Percentiles rank a stretch among this genome's conserved stretches.
Evolutionary conservation across 1,140 invertebrate species (phyloP).

Genomic region (Onthophagus taurus): DNA sequence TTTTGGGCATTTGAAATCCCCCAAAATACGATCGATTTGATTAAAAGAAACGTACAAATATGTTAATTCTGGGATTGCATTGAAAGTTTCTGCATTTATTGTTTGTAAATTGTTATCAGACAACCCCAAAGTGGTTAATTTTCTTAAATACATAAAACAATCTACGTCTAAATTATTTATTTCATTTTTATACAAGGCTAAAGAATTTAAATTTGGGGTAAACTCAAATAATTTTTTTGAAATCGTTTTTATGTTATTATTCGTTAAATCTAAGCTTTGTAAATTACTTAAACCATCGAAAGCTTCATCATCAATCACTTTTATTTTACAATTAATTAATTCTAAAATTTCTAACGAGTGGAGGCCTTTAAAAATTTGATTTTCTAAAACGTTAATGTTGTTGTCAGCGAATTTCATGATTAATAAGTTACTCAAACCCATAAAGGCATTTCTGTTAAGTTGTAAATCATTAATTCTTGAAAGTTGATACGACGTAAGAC

Average conservation of each 20-base stretch:
- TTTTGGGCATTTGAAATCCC: conserved; percentile 7
- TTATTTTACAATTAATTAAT: conserved; percentile 17
- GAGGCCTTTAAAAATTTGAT: conserved; percentile 12
- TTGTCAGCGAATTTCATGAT: conserved; percentile 18
- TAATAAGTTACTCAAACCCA: conserved; percentile 9
- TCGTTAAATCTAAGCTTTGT: conserved; percentile 4
- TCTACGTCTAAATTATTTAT: conserved; percentile 13
- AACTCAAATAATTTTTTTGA: conserved; percentile 6
- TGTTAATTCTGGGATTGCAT: conserved; percentile 14
- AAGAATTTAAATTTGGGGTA: conserved; percentile 12
- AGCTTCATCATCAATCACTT: conserved; percentile 9
- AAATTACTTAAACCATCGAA: conserved; percentile 10
- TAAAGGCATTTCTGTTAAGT: conserved; percentile 11
- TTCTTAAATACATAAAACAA: conserved; percentile 10
- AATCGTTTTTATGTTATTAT: conserved; percentile 12
- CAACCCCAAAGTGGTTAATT: conserved; percentile 13
- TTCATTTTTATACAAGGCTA: conserved; percentile 18
- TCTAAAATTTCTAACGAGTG: conserved; percentile 10
- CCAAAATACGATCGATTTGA: conserved; percentile 9
- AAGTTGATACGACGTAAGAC: conserved; percentile 16
- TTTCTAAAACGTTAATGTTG: conserved; percentile 6
- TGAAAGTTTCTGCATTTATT: conserved; percentile 15
- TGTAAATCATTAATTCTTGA: conserved; percentile 5
- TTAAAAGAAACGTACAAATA: conserved; percentile 17
- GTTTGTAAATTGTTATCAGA: conserved; percentile 13